Conservation (phyloP, 2,113 vertebrate genomes). For the Verasper variegatus region DNA sequence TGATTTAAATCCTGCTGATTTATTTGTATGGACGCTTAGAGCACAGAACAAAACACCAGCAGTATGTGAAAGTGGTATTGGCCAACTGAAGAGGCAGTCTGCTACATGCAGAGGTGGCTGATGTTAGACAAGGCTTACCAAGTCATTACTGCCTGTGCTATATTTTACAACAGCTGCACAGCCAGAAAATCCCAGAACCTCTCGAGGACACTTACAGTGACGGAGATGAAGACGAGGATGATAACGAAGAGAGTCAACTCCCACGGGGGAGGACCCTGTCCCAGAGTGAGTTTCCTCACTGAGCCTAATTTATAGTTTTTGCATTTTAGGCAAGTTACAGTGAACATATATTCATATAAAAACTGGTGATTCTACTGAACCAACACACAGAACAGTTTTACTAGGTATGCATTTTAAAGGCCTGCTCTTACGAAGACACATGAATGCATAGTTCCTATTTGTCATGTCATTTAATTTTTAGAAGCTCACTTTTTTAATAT, state of each 20-base stretch:
- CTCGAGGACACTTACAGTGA: background rate
- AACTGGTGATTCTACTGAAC: background rate
- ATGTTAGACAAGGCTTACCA: background rate
- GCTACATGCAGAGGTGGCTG: background rate
- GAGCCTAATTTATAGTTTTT: conserved; percentile 1
- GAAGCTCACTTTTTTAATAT: background rate
- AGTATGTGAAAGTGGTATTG: background rate
- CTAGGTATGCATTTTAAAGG: background rate
- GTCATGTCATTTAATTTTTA: background rate
- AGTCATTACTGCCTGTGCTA: background rate
- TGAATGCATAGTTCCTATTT: background rate
- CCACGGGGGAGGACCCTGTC: background rate
- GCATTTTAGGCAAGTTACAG: background rate
- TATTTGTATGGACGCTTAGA: background rate
- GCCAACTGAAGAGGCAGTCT: background rate
- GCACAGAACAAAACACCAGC: background rate
- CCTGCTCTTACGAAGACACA: background rate
- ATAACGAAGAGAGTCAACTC: background rate
- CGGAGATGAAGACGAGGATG: background rate
- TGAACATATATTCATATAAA: background rate
- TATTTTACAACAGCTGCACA: background rate
- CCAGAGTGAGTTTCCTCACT: background rate
- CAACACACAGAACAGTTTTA: background rate
- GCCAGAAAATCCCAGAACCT: background rate
- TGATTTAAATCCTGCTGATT: background rate